Base-by-base conservation (phyloP, 2,888 invertebrate species). In the Pediacus dermestoides region DNA sequence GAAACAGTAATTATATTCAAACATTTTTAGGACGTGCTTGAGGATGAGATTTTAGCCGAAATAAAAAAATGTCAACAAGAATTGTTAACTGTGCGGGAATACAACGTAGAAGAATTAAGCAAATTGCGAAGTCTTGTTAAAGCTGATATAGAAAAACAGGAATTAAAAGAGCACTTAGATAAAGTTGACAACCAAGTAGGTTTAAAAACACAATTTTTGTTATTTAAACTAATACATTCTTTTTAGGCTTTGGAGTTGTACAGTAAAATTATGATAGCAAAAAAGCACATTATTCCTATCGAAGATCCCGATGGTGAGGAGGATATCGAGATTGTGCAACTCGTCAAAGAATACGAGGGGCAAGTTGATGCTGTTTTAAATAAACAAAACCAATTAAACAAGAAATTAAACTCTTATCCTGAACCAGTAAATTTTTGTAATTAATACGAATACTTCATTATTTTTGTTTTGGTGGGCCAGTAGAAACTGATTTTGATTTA, bases 61-160 rank as follows among this genome's bases (percentile, higher is more conserved):
- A 85, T 95, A 8, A 87, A 88, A 60, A 81, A 86, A 57, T 90
- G 92, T 52, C 88, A 91, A 58, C 80, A 85, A 39, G 91, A 93
- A 68, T 69, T 90, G 10, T 75, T 78, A 32, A 79, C 81, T 12
- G 77, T 90, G 4, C 81, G 88, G 48, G 81, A 82, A 67, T 88
- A 90, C 61, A 95, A 95, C 64, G 54, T 65, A 30, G 57, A 59
- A 13, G 66, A 68, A 52, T 46, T 68, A 30, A 63, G 57, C 25
- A 66, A 67, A 41, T 46, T 70, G 14, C 57, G 59, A 36, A 49
- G 50, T 8, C 57, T 61, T 4, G 63, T 66, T 3, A 44, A 55
- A 12, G 64, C 61, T 51, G 68, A 70, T 50, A 44, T 68, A 33
- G 55, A 58, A 13, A 55, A 62, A 18, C 68, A 67, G 48, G 65